Conservation (phyloP, 2,797 vertebrate genomes). For the Zenarchopterus dispar region DNA sequence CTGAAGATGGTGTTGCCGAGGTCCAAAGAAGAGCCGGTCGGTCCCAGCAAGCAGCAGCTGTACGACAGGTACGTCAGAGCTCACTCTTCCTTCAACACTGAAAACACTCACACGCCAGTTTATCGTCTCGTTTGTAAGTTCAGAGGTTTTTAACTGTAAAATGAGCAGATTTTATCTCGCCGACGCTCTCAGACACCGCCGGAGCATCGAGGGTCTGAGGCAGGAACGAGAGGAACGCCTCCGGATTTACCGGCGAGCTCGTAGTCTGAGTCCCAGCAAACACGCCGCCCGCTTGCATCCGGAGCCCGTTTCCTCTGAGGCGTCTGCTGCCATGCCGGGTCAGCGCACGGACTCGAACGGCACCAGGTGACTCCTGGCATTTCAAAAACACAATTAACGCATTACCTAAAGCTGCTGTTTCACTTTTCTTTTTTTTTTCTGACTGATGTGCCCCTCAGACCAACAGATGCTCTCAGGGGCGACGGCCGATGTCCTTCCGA, state of each 20-base stretch:
- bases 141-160: too few species aligned
- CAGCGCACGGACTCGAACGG: conserved; percentile 83
- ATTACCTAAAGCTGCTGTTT: rapidly evolving
- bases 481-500: conserved; percentile 83
- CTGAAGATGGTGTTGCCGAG: conserved; percentile 86
- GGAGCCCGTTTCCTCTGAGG: conserved; percentile 43
- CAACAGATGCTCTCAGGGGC: conserved; percentile 70
- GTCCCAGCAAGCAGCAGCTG: conserved; percentile 74
- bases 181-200: conserved; percentile 83
- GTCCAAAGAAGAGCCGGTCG: conserved; percentile 68
- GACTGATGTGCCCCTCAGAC: conserved; percentile 63
- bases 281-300: conserved; percentile 65
- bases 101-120: too few species aligned
- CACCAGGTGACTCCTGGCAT: conserved; percentile 80
- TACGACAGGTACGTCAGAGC: conserved; percentile 68
- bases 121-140: too few species aligned
- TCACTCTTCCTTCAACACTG: too few species aligned
- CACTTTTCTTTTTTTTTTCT: background rate
- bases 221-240: conserved; percentile 86
- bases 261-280: conserved; percentile 90
- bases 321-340: conserved; percentile 74
- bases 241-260: conserved; percentile 81
- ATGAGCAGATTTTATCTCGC: background rate
- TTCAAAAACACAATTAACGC: too few species aligned
- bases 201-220: conserved; percentile 84